Base-by-base conservation (phyloP, 1,140 invertebrate genomes). In the Panagrolaimus sp. region DNA sequence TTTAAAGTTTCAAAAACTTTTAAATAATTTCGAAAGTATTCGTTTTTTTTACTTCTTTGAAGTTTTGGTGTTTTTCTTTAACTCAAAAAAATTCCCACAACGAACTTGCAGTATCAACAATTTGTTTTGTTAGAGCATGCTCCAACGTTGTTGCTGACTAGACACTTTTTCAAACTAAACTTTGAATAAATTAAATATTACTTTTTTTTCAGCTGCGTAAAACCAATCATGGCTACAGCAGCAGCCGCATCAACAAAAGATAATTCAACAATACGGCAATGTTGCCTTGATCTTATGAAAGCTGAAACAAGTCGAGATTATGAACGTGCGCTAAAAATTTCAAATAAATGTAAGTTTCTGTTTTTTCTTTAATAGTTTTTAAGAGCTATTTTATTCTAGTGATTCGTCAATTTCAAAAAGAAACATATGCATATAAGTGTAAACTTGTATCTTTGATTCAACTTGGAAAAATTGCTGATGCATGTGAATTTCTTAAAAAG, bases 391-490 rank as follows among this genome's bases (percentile, higher is more conserved):
- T 51, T n/a, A 4, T 46, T 38, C 43, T n/a, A 46, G 63, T 38
- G 57, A 44, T 69, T 25, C 57, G 13, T 27, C 61, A 20, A 16
- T 69, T 25, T 53, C 27, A 20, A 9, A 57, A 57, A 16, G 51
- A 57, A 16, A 57, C 51, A 1, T 57, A 57, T 27, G 51, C 51
- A 20, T 57, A 25, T 16, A 57, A 53, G 43, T 69, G 63, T 43
- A 69, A 69, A 66, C 45, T 69, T 11, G 44, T 57, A 1, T 66
- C 67, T 14, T 66, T 69, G 27, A 65, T 69, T 42, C 63, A 69
- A 44, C 27, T 66, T 11, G 67, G 63, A 27, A 23, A 68, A 42
- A 44, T 69, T 16, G 61, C 67, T 16, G 67, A 69, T 27, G 67
- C 67, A 11, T 31, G 45, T 14, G 57, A 69, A n/a, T 48, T 69